Base-by-base conservation (phyloP, 2,888 invertebrate genomes). In the Thymelicus sylvestris region DNA sequence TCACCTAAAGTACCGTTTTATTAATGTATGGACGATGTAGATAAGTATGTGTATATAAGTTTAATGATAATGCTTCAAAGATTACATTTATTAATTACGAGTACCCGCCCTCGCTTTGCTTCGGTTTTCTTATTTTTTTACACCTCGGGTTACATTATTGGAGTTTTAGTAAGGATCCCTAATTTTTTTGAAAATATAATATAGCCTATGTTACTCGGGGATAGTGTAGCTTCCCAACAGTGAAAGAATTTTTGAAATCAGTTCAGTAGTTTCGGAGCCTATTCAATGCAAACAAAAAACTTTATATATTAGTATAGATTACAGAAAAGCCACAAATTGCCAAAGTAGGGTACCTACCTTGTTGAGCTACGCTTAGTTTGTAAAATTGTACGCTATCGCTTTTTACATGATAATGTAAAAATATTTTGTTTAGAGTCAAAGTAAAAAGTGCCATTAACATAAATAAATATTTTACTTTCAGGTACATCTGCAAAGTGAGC, bases 401-500 rank as follows among this genome's bases (percentile, higher is more conserved):
- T 24, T 24, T 19, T 47, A 47, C 7, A 48, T 48, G 24, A 38
- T 24, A 50, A 12, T 65, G 12, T 19, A 65, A 48, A 52, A 15
- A 31, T 44, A 67, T 13, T 38, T 60, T n/a, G n/a, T 13, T 38
- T 60, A 15, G n/a, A 55, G 31, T 31, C 19, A 19, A 19, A 19
- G 31, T 31, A 31, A 1, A 31, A 31, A 31, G 31, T 44, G n/a
- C 59, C 48, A n/a, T 59, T 38, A 10, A 66, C 10, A 8, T 50
- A 19, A 38, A 12, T 48, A 0, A 61, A 38, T 39, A 69, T 13
- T 13, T 57, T 48, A 60, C 64, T 90, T 92, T 66, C 88, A 91
- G 86, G 76, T 95, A 1, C 87, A 79, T 71, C 78, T 90, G 5
- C 79, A 78, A 66, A 88, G 92, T 31, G 86, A 90, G 57, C 76